A percentile compares a stretch with the other conserved stretches of the same genome.
phyloP scores from a whole-genome alignment of 2,888 invertebrate genomes.

The Platycheirus albimanus region DNA sequence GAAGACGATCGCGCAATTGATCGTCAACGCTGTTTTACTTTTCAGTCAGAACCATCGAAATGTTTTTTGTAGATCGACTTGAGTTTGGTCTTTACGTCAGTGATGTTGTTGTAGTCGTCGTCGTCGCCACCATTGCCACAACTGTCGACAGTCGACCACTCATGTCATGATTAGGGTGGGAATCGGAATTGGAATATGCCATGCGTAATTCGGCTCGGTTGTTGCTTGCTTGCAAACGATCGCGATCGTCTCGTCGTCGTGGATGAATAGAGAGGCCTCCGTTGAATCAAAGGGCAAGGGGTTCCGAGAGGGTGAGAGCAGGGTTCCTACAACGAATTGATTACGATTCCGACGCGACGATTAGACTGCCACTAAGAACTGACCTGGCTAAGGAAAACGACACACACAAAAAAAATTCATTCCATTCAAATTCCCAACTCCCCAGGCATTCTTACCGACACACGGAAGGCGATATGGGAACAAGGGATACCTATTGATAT shows the following conservation, averaged over 20 bases:
- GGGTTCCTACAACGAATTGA: constrained; percentile 63
- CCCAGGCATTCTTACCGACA: not conserved
- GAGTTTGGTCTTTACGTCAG: constrained; percentile 8
- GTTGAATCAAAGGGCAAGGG: constrained; percentile 14
- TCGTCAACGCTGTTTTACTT: constrained; percentile 8
- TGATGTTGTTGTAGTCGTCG: not conserved
- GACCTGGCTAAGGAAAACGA: constrained; percentile 58
- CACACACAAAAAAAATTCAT: constrained; percentile 30
- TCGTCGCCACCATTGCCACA: constrained; percentile 23
- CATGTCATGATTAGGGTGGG: constrained; percentile 64
- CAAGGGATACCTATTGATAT: no score
- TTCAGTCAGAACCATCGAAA: constrained; percentile 58
- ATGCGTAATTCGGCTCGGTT: constrained; percentile 22
- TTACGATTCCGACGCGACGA: constrained; percentile 12
- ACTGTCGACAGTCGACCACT: constrained; percentile 28
- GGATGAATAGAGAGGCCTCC: constrained; percentile 56
- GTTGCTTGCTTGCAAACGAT: constrained; percentile 12
- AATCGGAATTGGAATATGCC: constrained; percentile 33
- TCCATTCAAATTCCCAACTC: no score
- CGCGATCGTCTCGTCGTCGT: no score
- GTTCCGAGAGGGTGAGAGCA: constrained; percentile 35
- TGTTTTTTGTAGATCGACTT: constrained; percentile 23
- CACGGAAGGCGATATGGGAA: not conserved
- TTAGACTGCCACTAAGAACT: constrained; percentile 17
- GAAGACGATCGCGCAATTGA: constrained; percentile 34